Evolutionary conservation across 2,888 invertebrate species (phyloP), one percentile per base, ranked within the genome.

Genomic region (Leistus spinibarbis): DNA sequence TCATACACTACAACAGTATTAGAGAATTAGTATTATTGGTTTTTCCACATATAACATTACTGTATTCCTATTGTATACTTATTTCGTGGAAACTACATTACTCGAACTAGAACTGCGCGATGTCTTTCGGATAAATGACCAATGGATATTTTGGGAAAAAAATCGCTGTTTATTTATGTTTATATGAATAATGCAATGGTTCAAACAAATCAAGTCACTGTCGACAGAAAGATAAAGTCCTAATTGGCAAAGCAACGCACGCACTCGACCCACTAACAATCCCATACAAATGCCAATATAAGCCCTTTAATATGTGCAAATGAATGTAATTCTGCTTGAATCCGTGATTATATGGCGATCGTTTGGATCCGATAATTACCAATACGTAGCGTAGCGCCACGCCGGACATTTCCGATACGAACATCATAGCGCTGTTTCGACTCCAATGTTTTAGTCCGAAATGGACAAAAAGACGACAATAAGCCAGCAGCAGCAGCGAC

Each of bases 221-320:
- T 56, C 27, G 72, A 72, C 72, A 65, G 63, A 19, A 65, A 72
- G 72, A 72, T 72, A 72, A 71, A 65, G 72, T 72, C 72, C 56
- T 72, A 72, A 72, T 72, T 72, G 72, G 57, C 24, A 72, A 27
- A 54, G 40, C 72, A 56, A 54, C 57, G 56, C 72, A 72, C 72
- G 72, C 65, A 66, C 57, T 56, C 64, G 65, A 72, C 40, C 27
- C 27, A 65, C 56, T 65, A 56, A 65, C 40, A 56, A 66, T 72
- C 72, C 72, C 57, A 72, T 72, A 72, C 72, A 72, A 72, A 72
- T 57, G 65, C 57, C 66, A 65, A 24, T 72, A 72, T 73, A 73
- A 73, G 73, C 73, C 40, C 67, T 73, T 73, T 73, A 73, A 73
- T 73, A 73, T 73, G 73, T 67, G 73, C 67, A 73, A 73, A 73